Conservation (phyloP, 2,113 vertebrate species). For the Numida meleagris region DNA sequence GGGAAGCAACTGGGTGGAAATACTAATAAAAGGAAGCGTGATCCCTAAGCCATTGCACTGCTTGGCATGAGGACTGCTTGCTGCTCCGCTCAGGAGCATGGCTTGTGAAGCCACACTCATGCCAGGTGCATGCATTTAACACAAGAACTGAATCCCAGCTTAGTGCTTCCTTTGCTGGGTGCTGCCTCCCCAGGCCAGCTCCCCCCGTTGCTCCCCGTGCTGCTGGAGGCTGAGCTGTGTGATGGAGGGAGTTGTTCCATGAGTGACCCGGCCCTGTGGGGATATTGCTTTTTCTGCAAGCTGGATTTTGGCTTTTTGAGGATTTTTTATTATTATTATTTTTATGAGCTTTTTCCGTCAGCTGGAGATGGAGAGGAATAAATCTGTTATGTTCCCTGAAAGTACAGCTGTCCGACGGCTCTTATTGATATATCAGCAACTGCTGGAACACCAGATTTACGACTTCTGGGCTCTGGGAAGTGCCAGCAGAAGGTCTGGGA, state of each 20-base stretch:
- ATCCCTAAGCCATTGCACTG: neutral
- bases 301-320: neutral
- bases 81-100: neutral
- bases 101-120: fast-evolving
- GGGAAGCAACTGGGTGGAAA: neutral
- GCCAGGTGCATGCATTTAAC: neutral
- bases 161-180: neutral
- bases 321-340: neutral
- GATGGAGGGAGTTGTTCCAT: fast-evolving
- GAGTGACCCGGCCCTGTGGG: neutral
- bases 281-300: neutral
- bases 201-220: neutral
- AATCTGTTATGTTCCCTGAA: neutral
- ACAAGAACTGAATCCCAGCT: neutral
- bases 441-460: conserved; percentile 57
- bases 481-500: conserved; percentile 53
- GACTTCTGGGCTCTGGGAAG: conserved; percentile 32
- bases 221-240: fast-evolving
- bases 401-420: conserved; percentile 3
- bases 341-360: neutral
- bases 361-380: conserved; percentile 30
- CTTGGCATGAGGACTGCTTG: neutral
- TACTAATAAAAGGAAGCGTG: neutral
- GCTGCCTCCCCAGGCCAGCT: neutral
- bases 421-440: conserved; percentile 58